Conservation (phyloP, 1,140 invertebrate genomes). For the Drosophila sproati region DNA sequence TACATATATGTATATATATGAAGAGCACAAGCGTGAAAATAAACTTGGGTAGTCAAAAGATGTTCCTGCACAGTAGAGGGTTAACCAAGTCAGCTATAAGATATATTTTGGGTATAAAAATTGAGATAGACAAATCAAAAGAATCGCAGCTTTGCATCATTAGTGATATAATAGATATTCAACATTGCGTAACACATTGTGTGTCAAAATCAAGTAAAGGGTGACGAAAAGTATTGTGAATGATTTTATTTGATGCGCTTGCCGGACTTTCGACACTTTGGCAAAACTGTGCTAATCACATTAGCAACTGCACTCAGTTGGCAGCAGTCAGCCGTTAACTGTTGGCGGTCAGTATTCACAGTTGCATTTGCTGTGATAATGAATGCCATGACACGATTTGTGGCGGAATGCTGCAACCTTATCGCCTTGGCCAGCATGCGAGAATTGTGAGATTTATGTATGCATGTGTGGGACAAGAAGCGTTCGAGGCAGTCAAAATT, state of each 20-base stretch:
- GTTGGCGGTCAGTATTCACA: slow-evolving; percentile 12
- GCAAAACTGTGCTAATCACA: slow-evolving; percentile 37
- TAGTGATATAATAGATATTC: too few relatives aligned
- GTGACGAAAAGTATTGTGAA: background rate
- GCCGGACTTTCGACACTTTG: slow-evolving; percentile 33
- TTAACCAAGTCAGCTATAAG: too few relatives aligned
- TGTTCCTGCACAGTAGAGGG: too few relatives aligned
- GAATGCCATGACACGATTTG: slow-evolving; percentile 44
- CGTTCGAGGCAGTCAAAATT: slow-evolving; percentile 44
- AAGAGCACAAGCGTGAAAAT: too few relatives aligned
- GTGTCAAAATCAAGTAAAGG: background rate
- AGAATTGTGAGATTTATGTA: slow-evolving; percentile 35
- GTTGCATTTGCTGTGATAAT: slow-evolving; percentile 39
- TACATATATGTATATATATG: too few relatives aligned
- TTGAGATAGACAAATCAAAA: too few relatives aligned
- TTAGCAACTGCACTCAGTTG: slow-evolving; percentile 31
- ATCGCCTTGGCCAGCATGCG: background rate
- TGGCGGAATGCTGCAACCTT: slow-evolving; percentile 17
- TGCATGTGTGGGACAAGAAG: slow-evolving; percentile 11
- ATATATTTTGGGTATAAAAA: too few relatives aligned
- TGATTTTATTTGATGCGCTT: slow-evolving; percentile 16
- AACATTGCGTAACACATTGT: background rate
- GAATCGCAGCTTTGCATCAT: too few relatives aligned
- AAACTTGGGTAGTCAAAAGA: too few relatives aligned
- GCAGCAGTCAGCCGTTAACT: slow-evolving; percentile 3